Evolutionary conservation across 2,113 vertebrate genomes (phyloP).

Genomic region (Scolopax mira): DNA sequence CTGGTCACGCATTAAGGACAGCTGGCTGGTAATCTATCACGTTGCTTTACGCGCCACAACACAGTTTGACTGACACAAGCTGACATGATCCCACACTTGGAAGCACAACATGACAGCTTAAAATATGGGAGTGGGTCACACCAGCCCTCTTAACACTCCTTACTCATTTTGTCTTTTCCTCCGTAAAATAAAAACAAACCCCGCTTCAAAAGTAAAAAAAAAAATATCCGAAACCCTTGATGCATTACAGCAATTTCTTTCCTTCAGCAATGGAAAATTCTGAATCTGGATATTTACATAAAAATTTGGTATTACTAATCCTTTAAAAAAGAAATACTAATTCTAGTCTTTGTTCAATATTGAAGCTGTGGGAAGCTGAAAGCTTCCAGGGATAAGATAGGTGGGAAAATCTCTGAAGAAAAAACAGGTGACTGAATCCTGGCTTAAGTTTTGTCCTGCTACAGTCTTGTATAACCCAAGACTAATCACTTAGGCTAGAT

Average conservation of each 20-base stretch:
- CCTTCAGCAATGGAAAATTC: background rate
- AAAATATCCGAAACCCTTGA: too few relatives aligned
- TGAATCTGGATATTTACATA: background rate
- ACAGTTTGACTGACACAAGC: background rate
- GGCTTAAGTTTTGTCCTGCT: background rate
- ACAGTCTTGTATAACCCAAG: background rate
- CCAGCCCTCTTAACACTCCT: background rate
- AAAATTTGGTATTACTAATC: background rate
- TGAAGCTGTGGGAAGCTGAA: background rate
- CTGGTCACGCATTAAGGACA: background rate
- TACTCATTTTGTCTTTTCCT: background rate
- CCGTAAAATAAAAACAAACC: background rate
- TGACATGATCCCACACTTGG: background rate
- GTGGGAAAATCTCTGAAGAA: background rate
- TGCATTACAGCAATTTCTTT: background rate
- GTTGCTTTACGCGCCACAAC: fast-evolving
- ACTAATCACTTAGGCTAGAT: background rate
- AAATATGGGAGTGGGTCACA: background rate
- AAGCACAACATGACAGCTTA: background rate
- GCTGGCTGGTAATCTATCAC: background rate
- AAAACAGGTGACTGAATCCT: background rate
- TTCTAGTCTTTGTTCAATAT: background rate
- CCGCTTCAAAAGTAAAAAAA: background rate
- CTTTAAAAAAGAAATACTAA: background rate
- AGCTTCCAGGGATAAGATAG: background rate